Base-by-base conservation (phyloP, 2,797 vertebrate genomes). In the Hoplostethus atlanticus region DNA sequence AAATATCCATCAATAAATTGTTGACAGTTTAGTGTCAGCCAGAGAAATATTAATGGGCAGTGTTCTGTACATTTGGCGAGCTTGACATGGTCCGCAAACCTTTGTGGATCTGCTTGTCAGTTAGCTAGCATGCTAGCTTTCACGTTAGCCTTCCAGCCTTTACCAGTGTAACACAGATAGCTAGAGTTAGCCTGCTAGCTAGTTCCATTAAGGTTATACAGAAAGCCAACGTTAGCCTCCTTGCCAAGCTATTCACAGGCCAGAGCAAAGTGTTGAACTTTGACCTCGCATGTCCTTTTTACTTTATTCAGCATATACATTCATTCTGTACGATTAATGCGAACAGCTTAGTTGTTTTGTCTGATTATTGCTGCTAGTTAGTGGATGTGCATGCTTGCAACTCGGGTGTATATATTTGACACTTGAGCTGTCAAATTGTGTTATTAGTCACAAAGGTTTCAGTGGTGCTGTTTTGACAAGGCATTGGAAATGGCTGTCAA, bases 251-350 rank as follows among this genome's bases (percentile, higher is more conserved):
- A 28, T 28, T 42, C 15, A 0, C 6, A 69, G 44, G 52, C 67
- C 63, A 70, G 25, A 57, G 15, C 63, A 54, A 28, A 68, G 11
- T 55, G 4, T 10, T 42, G 62, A 68, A 54, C 52, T 81, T 71
- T 91, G 72, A 87, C 86, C 84, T 83, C 69, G 42, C 3, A 2
- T 68, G 72, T 47, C 64, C 62, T 55, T 17, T 48, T 40, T 3
- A 38, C 63, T 71, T 2, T 36, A 51, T 56, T 3, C 9, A 30
- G 15, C 16, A 1, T 64, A 13, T 21, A 4, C 1, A 1, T 30
- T 68, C 2, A 44, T 0, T 53, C 1, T 56, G 34, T 16, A 6
- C 1, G 4, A 15, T 21, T 13, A 10, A 28, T 10, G 12, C 9
- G 15, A 46, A 56, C 4, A 31, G 2, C 28, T 25, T 17, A n/a